Conservation (phyloP, 2,888 invertebrate species). For the Lathronympha strigana region DNA sequence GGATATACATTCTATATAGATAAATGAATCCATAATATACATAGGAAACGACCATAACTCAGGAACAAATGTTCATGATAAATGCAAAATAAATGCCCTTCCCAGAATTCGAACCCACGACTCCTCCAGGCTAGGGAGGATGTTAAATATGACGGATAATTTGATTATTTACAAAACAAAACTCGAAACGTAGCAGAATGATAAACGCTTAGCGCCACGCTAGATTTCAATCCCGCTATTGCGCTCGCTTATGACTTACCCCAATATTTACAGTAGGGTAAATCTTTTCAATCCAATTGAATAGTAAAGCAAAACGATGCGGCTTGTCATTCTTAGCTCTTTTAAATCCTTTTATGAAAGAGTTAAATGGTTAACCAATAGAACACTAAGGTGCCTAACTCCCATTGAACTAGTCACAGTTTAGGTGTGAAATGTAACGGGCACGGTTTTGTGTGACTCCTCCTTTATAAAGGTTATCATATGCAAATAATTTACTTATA, state of each 20-base stretch:
- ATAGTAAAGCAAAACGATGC: constrained; percentile 46
- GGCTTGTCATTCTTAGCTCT: constrained; percentile 43
- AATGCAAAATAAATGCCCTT: too few relatives aligned
- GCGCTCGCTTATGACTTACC: constrained; percentile 33
- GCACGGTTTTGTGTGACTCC: background rate
- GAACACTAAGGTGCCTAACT: constrained; percentile 21
- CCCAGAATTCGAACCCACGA: too few relatives aligned
- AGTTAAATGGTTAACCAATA: constrained; percentile 34
- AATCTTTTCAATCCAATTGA: constrained; percentile 48
- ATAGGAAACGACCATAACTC: too few relatives aligned
- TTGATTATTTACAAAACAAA: too few relatives aligned
- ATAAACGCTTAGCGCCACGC: background rate
- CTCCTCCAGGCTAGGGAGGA: too few relatives aligned
- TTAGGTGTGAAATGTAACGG: constrained; percentile 10
- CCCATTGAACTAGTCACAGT: constrained; percentile 7
- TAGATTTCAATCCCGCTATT: background rate
- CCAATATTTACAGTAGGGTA: constrained; percentile 42
- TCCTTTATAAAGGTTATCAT: background rate
- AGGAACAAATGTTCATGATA: too few relatives aligned
- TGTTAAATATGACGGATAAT: too few relatives aligned
- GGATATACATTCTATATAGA: too few relatives aligned
- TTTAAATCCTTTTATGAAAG: constrained; percentile 29
- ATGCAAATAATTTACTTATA: background rate
- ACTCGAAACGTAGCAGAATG: too few relatives aligned
- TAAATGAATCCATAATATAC: too few relatives aligned